phyloP scores from a whole-genome alignment of 2,888 invertebrate species.

The Cecidostiba fungosa region DNA sequence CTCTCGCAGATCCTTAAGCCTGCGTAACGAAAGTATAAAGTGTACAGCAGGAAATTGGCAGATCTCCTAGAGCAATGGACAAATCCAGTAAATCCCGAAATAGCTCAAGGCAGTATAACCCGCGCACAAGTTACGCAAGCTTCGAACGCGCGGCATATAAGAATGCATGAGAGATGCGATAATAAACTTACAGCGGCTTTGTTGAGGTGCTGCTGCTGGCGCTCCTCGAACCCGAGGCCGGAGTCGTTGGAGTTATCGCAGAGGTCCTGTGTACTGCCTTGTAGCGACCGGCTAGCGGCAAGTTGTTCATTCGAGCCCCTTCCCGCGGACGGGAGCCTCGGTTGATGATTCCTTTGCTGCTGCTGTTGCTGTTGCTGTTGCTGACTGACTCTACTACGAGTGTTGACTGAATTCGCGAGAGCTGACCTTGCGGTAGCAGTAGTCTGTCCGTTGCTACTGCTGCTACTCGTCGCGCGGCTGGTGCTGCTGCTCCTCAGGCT shows the following conservation, averaged over 20 bases:
- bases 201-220: slow-evolving; percentile 82
- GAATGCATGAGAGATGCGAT: neutral
- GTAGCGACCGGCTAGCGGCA: slow-evolving; percentile 71
- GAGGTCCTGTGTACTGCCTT: slow-evolving; percentile 81
- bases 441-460: neutral
- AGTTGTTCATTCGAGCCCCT: slow-evolving; percentile 80
- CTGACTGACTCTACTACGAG: slow-evolving; percentile 29
- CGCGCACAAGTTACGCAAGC: neutral
- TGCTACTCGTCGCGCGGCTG: slow-evolving; percentile 16
- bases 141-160: neutral
- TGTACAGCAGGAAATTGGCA: neutral
- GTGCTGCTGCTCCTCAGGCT: slow-evolving; percentile 47
- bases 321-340: slow-evolving; percentile 7
- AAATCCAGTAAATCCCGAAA: neutral
- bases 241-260: slow-evolving; percentile 96
- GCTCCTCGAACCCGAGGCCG: slow-evolving; percentile 91
- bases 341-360: slow-evolving; percentile 39
- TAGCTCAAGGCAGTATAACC: neutral
- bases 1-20: no score
- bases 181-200: slow-evolving; percentile 57
- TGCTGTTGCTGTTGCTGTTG: slow-evolving; percentile 58
- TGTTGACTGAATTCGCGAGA: slow-evolving; percentile 1
- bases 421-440: neutral
- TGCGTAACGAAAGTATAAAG: neutral
- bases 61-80: neutral